Evolutionary conservation across 1,140 invertebrate genomes (phyloP).

Genomic region (Orchestia grillus): DNA sequence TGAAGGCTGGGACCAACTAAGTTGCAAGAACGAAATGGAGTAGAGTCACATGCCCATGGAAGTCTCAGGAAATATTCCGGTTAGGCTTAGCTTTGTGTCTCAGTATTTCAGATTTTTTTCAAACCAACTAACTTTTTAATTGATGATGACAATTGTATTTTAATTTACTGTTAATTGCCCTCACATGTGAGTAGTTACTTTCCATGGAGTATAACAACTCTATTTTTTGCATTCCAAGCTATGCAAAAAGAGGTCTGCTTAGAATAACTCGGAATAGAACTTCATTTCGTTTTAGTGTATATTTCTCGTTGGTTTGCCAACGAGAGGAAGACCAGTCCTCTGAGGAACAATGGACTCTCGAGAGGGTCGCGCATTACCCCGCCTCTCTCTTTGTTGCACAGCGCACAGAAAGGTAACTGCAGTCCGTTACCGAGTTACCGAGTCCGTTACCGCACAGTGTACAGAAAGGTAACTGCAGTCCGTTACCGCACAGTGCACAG

Average conservation of each 20-base stretch:
- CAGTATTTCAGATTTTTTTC: background rate
- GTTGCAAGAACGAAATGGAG: background rate
- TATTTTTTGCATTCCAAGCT: background rate
- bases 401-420: too few species aligned
- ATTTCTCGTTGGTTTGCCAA: background rate
- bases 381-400: too few species aligned
- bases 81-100: background rate
- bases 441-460: too few species aligned
- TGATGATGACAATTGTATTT: background rate
- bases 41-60: background rate
- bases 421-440: too few species aligned
- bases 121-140: background rate
- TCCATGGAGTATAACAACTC: too few species aligned
- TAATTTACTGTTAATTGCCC: background rate
- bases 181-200: background rate
- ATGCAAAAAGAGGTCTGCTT: background rate
- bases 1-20: background rate
- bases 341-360: background rate
- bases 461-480: too few species aligned
- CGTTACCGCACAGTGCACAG: too few species aligned
- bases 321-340: background rate
- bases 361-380: too few species aligned
- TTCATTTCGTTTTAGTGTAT: background rate
- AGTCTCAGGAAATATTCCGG: background rate
- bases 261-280: background rate